These are phyloP conservation scores for Trachymyrmex cornetzi DNA, from an alignment of 1,140 invertebrate genomes.

Conservation along the genomic window DNA sequence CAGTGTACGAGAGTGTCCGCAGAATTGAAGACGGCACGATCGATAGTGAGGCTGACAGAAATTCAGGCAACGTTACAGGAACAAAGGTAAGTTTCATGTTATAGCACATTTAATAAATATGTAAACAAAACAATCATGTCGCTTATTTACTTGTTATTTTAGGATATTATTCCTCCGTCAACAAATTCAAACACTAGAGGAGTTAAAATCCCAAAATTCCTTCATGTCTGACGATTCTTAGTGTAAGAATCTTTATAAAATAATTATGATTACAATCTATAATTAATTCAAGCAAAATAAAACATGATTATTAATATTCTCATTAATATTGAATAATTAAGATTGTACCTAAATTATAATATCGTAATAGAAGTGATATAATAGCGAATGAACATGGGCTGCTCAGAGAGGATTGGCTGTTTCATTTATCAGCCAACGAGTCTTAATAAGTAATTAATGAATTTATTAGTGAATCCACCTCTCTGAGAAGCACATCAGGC, in stretches of 20 bases:
- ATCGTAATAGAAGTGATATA: constrained; percentile 86
- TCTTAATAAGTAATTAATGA: constrained; percentile 79
- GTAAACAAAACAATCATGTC: constrained; percentile 41
- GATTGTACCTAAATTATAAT: constrained; percentile 87
- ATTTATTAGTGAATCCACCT: constrained; percentile 80
- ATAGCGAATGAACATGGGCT: constrained; percentile 83
- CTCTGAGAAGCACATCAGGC: constrained; percentile 84
- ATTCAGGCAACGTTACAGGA: constrained; percentile 98
- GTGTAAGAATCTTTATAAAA: constrained; percentile 87
- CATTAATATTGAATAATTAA: constrained; percentile 87
- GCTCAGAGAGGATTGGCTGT: constrained; percentile 82
- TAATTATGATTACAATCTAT: constrained; percentile 86
- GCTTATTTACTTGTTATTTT: constrained; percentile 78
- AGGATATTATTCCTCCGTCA: constrained; percentile 96
- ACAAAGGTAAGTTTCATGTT: constrained; percentile 93
- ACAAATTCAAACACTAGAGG: constrained; percentile 95
- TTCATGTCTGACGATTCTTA: constrained; percentile 94
- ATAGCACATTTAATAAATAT: constrained; percentile 23
- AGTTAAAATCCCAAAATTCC: constrained; percentile 96
- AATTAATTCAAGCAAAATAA: constrained; percentile 86
- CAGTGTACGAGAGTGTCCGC: constrained; percentile 97
- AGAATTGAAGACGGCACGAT: constrained; percentile 97
- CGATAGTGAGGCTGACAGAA: constrained; percentile 97
- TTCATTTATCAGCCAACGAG: constrained; percentile 78
- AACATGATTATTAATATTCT: constrained; percentile 87